Conservation (phyloP, 2,113 vertebrate species). For the Indicator indicator region DNA sequence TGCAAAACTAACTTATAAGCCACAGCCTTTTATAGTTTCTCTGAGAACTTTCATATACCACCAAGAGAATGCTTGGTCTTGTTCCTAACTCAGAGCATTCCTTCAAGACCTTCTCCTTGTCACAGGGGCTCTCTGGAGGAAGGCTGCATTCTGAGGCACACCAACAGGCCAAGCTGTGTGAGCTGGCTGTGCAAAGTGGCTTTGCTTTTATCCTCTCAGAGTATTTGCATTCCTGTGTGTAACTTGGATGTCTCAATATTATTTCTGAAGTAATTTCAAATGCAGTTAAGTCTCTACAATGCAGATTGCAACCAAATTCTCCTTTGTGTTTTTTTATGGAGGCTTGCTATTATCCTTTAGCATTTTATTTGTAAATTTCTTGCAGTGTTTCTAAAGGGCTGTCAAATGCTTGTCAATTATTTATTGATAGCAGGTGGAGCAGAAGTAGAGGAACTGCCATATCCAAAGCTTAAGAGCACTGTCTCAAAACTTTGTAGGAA, state of each 20-base stretch:
- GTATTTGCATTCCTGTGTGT: neutral
- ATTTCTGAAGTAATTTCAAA: neutral
- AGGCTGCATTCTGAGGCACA: accelerated
- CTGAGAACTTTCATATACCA: accelerated
- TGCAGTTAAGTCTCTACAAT: neutral
- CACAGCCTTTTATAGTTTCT: neutral
- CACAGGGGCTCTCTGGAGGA: neutral
- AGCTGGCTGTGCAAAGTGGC: neutral
- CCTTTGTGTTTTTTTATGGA: neutral
- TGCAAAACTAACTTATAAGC: neutral
- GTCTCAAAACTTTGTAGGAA: constrained; percentile 19
- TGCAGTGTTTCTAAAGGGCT: constrained; percentile 1
- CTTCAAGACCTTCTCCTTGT: accelerated
- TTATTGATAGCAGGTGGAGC: constrained; percentile 40
- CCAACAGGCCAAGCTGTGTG: accelerated
- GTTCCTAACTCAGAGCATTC: accelerated
- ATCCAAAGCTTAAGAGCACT: neutral
- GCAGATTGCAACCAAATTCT: neutral
- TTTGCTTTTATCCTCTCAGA: neutral
- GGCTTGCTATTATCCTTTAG: neutral
- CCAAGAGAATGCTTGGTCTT: neutral
- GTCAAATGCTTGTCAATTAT: constrained; percentile 31
- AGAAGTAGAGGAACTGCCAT: neutral
- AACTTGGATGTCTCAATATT: neutral
- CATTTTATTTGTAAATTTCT: neutral